A percentile compares a stretch with the other conserved stretches of the same genome.
Conservation (phyloP, 2,888 invertebrate species). For the Athrips mouffetella region DNA sequence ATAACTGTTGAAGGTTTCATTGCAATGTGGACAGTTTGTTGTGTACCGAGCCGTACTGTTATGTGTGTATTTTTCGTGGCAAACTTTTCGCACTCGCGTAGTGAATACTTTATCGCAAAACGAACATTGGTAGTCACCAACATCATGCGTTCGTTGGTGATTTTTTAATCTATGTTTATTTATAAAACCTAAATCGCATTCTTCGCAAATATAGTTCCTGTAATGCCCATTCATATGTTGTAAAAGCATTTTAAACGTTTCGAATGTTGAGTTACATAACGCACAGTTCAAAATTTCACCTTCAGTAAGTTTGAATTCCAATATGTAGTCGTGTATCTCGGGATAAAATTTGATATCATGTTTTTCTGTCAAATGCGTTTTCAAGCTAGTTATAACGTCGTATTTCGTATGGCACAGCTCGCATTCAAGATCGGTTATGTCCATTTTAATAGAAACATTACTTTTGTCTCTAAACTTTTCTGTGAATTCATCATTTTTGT, state of each 20-base stretch:
- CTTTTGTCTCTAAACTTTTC: constrained; percentile 51
- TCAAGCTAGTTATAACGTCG: constrained; percentile 43
- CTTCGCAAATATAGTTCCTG: constrained; percentile 60
- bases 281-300: constrained; percentile 54
- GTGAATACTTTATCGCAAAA: constrained; percentile 61
- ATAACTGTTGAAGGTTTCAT: constrained; percentile 58
- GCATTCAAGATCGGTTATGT: constrained; percentile 58
- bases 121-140: constrained; percentile 53
- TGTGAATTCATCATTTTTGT: constrained; percentile 39
- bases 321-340: constrained; percentile 53
- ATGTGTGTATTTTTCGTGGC: constrained; percentile 65
- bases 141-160: constrained; percentile 57
- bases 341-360: constrained; percentile 57
- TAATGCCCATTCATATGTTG: constrained; percentile 71
- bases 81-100: constrained; percentile 49
- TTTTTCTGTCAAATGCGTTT: constrained; percentile 46
- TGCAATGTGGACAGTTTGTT: constrained; percentile 60
- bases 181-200: constrained; percentile 61
- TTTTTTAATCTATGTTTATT: constrained; percentile 57
- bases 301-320: constrained; percentile 57
- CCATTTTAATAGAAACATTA: constrained; percentile 61
- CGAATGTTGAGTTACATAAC: constrained; percentile 53
- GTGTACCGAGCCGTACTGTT: constrained; percentile 55
- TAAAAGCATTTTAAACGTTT: constrained; percentile 61
- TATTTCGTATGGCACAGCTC: constrained; percentile 40